These are phyloP conservation scores for Pedionomus torquatus DNA, from an alignment of 2,113 vertebrate species.

Conservation along the genomic window DNA sequence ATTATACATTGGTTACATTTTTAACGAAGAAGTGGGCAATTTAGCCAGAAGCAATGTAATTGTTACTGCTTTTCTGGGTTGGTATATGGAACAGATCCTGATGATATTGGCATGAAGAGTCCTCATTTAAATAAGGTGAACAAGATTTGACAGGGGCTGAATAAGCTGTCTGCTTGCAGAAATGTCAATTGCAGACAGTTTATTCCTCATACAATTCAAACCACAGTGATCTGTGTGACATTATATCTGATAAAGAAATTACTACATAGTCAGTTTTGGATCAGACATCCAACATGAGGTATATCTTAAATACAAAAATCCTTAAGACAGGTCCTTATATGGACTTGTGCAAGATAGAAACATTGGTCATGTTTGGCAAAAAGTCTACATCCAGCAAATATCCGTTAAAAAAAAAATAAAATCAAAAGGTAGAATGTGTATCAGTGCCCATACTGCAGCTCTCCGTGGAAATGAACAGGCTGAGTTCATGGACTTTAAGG, in stretches of 20 bases:
- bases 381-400: neutral
- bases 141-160: neutral
- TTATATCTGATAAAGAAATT: conserved; percentile 44
- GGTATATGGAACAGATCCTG: neutral
- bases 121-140: conserved; percentile 10
- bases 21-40: neutral
- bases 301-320: neutral
- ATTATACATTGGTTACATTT: neutral
- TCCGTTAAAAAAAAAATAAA: neutral
- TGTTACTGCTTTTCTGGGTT: neutral
- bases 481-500: neutral
- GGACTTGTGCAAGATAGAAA: neutral
- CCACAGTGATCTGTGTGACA: neutral
- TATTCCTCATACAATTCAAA: neutral
- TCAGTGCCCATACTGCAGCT: neutral
- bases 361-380: neutral
- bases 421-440: neutral
- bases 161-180: conserved; percentile 12
- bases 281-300: neutral
- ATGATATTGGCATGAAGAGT: neutral
- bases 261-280: neutral
- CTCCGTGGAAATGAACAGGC: neutral
- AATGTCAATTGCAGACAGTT: neutral
- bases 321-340: neutral
- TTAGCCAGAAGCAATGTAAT: neutral